A percentile compares a stretch with the other conserved stretches of the same genome.
Conservation (phyloP, 2,888 invertebrate species). For the Stenolophus ochropezus region DNA sequence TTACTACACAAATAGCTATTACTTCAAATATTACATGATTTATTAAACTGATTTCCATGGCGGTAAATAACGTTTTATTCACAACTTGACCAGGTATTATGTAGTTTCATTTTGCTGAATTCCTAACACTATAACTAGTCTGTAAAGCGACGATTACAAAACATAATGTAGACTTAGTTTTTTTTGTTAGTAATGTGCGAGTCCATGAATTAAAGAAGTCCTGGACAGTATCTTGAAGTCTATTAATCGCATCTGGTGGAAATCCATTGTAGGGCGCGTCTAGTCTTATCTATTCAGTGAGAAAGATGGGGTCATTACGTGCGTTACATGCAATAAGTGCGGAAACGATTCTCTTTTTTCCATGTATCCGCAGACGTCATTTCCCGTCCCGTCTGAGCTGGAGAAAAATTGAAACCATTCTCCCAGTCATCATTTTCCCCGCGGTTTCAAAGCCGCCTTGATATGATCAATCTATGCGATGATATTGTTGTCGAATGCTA, state of each 20-base stretch:
- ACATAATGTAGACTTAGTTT: too few species aligned
- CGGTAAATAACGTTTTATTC: too few species aligned
- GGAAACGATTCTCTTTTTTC: constrained; percentile 41
- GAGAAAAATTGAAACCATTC: constrained; percentile 57
- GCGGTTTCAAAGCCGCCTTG: constrained; percentile 41
- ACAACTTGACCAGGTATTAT: too few species aligned
- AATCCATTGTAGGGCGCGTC: not conserved
- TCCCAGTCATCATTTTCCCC: constrained; percentile 52
- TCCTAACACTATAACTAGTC: too few species aligned
- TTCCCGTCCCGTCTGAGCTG: constrained; percentile 39
- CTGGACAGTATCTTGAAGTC: constrained; percentile 6
- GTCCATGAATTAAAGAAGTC: constrained; percentile 13
- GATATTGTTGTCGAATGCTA: constrained; percentile 39
- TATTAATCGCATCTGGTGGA: constrained; percentile 22
- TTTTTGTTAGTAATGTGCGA: not conserved
- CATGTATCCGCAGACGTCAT: constrained; percentile 53
- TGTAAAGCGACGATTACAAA: too few species aligned
- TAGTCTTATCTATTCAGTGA: constrained; percentile 55
- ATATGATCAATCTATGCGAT: constrained; percentile 45
- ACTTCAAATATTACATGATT: too few species aligned
- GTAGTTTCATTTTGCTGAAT: too few species aligned
- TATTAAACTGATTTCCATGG: too few species aligned
- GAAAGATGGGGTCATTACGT: constrained; percentile 55
- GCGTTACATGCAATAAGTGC: constrained; percentile 53
- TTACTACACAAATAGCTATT: too few species aligned